Evolutionary conservation across 1,140 invertebrate genomes (phyloP).

Genomic region (Drosophila aff.): DNA sequence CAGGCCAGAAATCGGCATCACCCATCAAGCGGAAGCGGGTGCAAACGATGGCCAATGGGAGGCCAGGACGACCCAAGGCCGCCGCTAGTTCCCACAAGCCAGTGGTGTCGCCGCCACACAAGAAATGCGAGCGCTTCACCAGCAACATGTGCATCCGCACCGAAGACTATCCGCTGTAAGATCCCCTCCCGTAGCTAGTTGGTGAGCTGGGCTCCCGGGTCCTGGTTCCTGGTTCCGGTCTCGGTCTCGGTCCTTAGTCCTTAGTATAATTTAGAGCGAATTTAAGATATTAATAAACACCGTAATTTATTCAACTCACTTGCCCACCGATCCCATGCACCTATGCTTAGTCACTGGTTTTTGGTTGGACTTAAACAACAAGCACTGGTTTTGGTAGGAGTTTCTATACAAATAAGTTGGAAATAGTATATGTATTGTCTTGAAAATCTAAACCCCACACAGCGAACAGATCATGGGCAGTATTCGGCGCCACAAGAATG

Average conservation of each 20-base stretch:
- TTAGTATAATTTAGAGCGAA: slow-evolving; percentile 51
- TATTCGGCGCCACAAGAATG: slow-evolving; percentile 89
- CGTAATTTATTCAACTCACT: slow-evolving; percentile 63
- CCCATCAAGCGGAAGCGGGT: slow-evolving; percentile 68
- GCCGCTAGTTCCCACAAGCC: slow-evolving; percentile 64
- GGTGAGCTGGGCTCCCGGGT: slow-evolving; percentile 36
- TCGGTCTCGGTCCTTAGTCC: slow-evolving; percentile 25
- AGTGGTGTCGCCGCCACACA: slow-evolving; percentile 44
- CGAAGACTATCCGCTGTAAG: slow-evolving; percentile 92
- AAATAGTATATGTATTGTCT: slow-evolving; percentile 14
- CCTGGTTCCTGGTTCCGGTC: slow-evolving; percentile 13
- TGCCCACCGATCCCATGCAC: slow-evolving; percentile 51
- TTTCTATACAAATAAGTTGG: background rate
- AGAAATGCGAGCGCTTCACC: slow-evolving; percentile 90
- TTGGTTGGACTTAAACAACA: slow-evolving; percentile 31
- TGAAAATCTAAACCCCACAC: slow-evolving; percentile 30
- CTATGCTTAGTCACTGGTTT: slow-evolving; percentile 53
- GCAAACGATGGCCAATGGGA: slow-evolving; percentile 8
- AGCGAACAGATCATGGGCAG: slow-evolving; percentile 92
- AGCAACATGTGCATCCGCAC: slow-evolving; percentile 91
- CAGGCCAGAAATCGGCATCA: slow-evolving; percentile 45
- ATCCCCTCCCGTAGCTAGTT: slow-evolving; percentile 55
- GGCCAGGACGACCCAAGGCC: slow-evolving; percentile 58
- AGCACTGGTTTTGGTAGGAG: slow-evolving; percentile 2
- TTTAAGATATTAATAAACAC: slow-evolving; percentile 64